Evolutionary conservation across 2,888 invertebrate species (phyloP).

Genomic region (Nineta flava): DNA sequence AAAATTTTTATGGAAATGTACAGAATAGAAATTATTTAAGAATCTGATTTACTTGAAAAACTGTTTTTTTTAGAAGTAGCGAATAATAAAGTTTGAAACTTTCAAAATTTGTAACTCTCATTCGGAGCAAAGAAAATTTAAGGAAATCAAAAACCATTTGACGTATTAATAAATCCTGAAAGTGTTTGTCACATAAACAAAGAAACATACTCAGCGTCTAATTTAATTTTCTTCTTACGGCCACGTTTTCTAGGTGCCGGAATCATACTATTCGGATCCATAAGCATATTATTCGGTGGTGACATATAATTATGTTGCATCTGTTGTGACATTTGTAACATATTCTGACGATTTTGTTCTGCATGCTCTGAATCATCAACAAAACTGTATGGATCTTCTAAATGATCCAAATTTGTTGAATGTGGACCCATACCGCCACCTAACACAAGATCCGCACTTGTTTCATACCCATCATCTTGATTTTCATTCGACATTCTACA

Average conservation of each 20-base stretch:
- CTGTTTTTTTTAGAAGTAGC: too few relatives aligned
- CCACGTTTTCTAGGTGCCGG: conserved; percentile 67
- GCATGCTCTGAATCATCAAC: conserved; percentile 45
- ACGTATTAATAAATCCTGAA: too few relatives aligned
- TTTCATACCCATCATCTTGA: conserved; percentile 82
- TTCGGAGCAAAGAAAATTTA: too few relatives aligned
- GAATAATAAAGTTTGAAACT: too few relatives aligned
- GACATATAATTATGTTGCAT: conserved; percentile 15
- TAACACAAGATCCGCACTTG: conserved; percentile 48
- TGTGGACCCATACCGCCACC: conserved; percentile 16
- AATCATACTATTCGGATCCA: conserved; percentile 21
- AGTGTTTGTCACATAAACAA: conserved; percentile 3
- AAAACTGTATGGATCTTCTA: conserved; percentile 70
- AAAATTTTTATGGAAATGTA: too few relatives aligned
- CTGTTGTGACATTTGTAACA: not conserved
- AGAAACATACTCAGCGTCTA: conserved; percentile 23
- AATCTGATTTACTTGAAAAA: too few relatives aligned
- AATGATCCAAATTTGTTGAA: conserved; percentile 28
- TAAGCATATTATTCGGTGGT: not conserved
- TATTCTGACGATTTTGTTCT: not conserved
- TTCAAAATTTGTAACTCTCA: too few relatives aligned
- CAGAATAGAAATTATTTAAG: too few relatives aligned
- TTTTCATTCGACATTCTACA: conserved; percentile 40
- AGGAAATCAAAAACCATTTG: too few relatives aligned
- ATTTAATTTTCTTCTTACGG: conserved; percentile 68